A percentile compares a stretch with the other conserved stretches of the same genome.
Conservation (phyloP, 2,797 vertebrate genomes). For the Psittacula echo region DNA sequence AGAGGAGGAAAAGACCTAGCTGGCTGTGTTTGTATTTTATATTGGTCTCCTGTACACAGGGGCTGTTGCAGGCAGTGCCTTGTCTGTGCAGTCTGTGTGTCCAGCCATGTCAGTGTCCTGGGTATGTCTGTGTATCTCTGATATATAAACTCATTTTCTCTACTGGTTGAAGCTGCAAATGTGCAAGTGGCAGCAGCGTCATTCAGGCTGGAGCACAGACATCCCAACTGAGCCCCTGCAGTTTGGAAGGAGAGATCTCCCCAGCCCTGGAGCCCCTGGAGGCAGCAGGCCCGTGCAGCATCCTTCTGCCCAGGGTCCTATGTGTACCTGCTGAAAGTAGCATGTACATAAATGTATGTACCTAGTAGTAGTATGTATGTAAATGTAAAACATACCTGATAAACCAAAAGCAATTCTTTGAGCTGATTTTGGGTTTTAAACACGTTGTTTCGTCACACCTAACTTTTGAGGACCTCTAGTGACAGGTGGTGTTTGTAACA, state of each 20-base stretch:
- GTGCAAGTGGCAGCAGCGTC: neutral
- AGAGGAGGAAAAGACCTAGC: neutral
- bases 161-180: neutral
- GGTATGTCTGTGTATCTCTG: neutral
- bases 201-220: neutral
- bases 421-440: neutral
- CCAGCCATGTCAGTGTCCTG: rapidly evolving
- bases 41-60: rapidly evolving
- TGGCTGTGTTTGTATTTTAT: neutral
- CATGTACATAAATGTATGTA: rapidly evolving
- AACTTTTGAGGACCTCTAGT: neutral
- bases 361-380: neutral
- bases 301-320: neutral
- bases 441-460: neutral
- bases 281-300: rapidly evolving
- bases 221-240: rapidly evolving
- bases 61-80: neutral
- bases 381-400: neutral
- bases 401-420: neutral
- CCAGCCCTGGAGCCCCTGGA: neutral
- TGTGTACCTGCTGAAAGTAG: neutral
- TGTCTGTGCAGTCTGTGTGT: neutral
- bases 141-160: neutral
- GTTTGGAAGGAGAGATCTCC: neutral
- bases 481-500: neutral